Conservation (phyloP, 2,888 invertebrate species). For the Schizotus pectinicornis region DNA sequence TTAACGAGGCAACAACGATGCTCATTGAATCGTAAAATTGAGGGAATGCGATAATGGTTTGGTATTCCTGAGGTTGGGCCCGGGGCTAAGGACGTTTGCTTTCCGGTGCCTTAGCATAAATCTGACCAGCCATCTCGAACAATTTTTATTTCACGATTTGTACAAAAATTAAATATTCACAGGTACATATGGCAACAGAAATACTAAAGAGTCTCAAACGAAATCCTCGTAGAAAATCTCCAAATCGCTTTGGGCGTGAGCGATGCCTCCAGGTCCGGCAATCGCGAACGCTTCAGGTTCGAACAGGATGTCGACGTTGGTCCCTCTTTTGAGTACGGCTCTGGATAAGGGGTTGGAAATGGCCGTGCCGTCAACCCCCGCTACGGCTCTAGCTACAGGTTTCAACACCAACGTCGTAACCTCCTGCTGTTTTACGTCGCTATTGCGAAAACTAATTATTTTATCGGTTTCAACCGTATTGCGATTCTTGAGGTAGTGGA, state of each 20-base stretch:
- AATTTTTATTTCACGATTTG: too few relatives aligned
- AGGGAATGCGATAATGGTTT: constrained; percentile 6
- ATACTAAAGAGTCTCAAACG: too few relatives aligned
- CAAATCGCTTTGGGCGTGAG: constrained; percentile 77
- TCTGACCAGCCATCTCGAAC: too few relatives aligned
- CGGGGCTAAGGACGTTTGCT: constrained; percentile 2
- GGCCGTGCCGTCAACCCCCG: constrained; percentile 70
- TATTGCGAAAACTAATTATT: constrained; percentile 46
- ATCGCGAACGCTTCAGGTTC: constrained; percentile 74
- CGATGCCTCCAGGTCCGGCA: constrained; percentile 77
- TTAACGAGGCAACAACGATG: constrained; percentile 21
- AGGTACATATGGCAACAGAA: background rate
- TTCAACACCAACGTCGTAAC: constrained; percentile 63
- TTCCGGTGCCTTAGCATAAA: background rate
- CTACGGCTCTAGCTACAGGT: constrained; percentile 71
- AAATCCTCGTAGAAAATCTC: constrained; percentile 56
- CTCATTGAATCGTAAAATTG: constrained; percentile 22
- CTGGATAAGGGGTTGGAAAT: constrained; percentile 73
- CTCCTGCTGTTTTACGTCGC: constrained; percentile 32
- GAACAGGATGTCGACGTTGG: constrained; percentile 68
- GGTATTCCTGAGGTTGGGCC: constrained; percentile 10
- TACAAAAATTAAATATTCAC: too few relatives aligned
- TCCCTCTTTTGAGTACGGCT: constrained; percentile 67
- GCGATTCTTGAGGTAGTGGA: constrained; percentile 49
- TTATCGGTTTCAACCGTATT: constrained; percentile 45